Evolutionary conservation across 2,797 vertebrate species (phyloP).

Genomic region (Pangasius krempfi): DNA sequence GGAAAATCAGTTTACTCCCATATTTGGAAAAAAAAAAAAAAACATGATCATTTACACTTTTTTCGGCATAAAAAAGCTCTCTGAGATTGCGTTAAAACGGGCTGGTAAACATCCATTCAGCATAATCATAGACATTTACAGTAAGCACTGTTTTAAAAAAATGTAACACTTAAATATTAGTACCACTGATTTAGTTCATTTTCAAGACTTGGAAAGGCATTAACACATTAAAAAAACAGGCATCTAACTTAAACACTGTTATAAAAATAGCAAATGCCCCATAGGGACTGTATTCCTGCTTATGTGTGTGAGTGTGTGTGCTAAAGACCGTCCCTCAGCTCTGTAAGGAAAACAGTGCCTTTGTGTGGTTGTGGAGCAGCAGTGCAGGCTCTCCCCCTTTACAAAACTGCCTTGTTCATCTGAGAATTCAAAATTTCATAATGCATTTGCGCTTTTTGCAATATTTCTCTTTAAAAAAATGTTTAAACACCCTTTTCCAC

Average conservation of each 20-base stretch:
- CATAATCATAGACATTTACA: background rate
- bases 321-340: background rate
- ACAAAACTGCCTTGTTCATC: background rate
- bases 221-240: background rate
- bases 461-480: background rate
- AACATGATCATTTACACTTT: background rate
- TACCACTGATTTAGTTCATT: background rate
- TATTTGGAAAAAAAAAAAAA: background rate
- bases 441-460: background rate
- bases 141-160: background rate
- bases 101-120: background rate
- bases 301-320: background rate
- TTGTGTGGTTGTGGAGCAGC: slow-evolving; percentile 30
- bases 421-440: background rate
- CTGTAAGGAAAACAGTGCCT: slow-evolving; percentile 23
- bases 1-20: background rate
- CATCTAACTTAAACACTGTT: background rate
- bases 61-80: background rate
- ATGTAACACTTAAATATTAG: slow-evolving; percentile 30
- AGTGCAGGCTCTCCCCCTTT: slow-evolving; percentile 29
- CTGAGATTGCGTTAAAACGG: background rate
- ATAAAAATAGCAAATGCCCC: slow-evolving; percentile 13
- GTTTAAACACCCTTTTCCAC: background rate
- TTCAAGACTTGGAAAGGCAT: slow-evolving; percentile 24
- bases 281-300: slow-evolving; percentile 14